A percentile compares a stretch with the other conserved stretches of the same genome.
phyloP scores from a whole-genome alignment of 1,140 invertebrate genomes.

The Aphaenogaster rudis region DNA sequence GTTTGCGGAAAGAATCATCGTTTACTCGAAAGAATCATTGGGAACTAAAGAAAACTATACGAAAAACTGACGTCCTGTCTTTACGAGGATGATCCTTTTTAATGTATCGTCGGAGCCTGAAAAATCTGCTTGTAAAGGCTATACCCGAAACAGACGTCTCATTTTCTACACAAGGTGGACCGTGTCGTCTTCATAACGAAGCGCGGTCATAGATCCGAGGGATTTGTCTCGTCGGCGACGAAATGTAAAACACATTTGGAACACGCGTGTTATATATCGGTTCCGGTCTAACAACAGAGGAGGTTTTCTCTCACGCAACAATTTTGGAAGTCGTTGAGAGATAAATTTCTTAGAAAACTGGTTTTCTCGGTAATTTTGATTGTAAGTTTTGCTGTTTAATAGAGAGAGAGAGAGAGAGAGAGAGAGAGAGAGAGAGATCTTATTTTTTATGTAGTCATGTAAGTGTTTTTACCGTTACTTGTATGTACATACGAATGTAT shows the following conservation, averaged over 20 bases:
- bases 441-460: background rate
- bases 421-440: background rate
- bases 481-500: background rate
- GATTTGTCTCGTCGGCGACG: slow-evolving; percentile 75
- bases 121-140: slow-evolving; percentile 74
- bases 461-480: background rate
- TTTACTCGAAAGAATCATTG: slow-evolving; percentile 44
- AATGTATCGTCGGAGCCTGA: slow-evolving; percentile 53
- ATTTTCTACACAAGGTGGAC: slow-evolving; percentile 76
- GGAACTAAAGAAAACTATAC: background rate
- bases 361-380: background rate
- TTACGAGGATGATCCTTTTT: slow-evolving; percentile 62
- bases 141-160: slow-evolving; percentile 59
- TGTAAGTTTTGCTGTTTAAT: background rate
- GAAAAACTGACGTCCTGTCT: background rate
- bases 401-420: background rate
- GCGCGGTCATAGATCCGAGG: slow-evolving; percentile 71
- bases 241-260: slow-evolving; percentile 75
- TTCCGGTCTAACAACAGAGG: slow-evolving; percentile 68
- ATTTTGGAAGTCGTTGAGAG: slow-evolving; percentile 28
- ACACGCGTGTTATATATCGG: slow-evolving; percentile 74
- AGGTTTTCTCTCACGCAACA: slow-evolving; percentile 25
- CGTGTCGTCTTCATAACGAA: slow-evolving; percentile 69
- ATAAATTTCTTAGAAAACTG: background rate
- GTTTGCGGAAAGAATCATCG: background rate